Evolutionary conservation across 2,113 vertebrate genomes (phyloP).

Genomic region (Chelonoidis abingdonii): DNA sequence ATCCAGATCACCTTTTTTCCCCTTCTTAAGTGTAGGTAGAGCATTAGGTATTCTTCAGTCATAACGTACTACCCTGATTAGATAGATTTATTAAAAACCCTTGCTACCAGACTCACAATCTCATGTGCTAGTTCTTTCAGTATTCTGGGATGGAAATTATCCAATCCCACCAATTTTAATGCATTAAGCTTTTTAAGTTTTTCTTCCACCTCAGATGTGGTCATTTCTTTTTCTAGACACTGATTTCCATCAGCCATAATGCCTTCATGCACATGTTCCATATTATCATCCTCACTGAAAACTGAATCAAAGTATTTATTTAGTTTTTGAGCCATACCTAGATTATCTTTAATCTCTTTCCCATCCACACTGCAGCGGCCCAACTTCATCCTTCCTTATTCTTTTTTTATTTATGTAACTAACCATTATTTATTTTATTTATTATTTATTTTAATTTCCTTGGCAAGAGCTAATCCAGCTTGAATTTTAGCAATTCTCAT

Average conservation of each 20-base stretch:
- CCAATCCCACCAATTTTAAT: background rate
- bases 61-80: background rate
- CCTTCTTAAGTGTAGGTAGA: background rate
- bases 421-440: background rate
- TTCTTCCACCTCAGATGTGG: background rate
- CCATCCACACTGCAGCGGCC: background rate
- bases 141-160: background rate
- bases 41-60: background rate
- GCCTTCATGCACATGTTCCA: background rate
- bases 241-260: background rate
- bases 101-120: background rate
- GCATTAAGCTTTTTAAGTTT: background rate
- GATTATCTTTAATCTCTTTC: background rate
- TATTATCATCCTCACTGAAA: background rate
- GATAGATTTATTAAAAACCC: background rate
- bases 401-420: background rate
- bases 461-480: background rate
- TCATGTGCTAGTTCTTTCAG: background rate
- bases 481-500: background rate
- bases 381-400: background rate
- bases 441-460: background rate
- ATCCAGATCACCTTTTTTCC: background rate
- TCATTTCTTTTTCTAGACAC: background rate
- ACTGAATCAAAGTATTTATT: background rate
- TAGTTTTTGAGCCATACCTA: background rate